These are phyloP conservation scores for Spodoptera litura DNA, from an alignment of 1,140 invertebrate species.

Conservation along the genomic window DNA sequence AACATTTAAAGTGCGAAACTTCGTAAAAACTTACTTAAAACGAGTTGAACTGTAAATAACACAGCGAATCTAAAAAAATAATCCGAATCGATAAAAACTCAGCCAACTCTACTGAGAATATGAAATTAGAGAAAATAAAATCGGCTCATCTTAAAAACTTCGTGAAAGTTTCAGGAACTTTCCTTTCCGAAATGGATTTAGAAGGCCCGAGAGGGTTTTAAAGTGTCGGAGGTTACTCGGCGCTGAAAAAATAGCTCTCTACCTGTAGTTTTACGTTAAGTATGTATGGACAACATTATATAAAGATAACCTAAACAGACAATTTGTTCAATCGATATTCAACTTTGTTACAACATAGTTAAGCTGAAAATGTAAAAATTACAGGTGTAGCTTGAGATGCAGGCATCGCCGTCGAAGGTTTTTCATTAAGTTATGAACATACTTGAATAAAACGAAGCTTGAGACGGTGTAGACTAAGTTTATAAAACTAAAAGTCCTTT, in stretches of 20 bases:
- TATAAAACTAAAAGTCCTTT: too few species aligned
- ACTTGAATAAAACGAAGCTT: too few species aligned
- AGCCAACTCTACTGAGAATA: conserved; percentile 35
- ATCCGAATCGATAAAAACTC: conserved; percentile 24
- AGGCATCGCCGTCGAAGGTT: too few species aligned
- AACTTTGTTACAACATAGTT: too few species aligned
- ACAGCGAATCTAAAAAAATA: conserved; percentile 13
- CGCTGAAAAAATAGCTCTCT: conserved; percentile 14
- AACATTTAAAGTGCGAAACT: not conserved
- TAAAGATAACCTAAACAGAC: too few species aligned
- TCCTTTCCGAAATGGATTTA: conserved; percentile 56
- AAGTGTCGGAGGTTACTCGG: conserved; percentile 39
- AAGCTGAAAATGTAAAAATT: too few species aligned
- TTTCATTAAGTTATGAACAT: too few species aligned
- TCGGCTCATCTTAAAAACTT: conserved; percentile 41
- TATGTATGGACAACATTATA: not conserved
- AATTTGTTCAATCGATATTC: too few species aligned
- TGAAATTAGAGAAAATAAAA: conserved; percentile 51
- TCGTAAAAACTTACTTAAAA: not conserved
- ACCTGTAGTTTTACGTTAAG: not conserved
- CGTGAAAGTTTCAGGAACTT: conserved; percentile 40
- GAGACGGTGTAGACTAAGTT: too few species aligned
- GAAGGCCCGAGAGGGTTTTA: conserved; percentile 51
- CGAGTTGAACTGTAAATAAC: conserved; percentile 10
- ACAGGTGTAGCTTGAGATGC: too few species aligned